Conservation (phyloP, 2,797 vertebrate species). For the Siniperca undulata region DNA sequence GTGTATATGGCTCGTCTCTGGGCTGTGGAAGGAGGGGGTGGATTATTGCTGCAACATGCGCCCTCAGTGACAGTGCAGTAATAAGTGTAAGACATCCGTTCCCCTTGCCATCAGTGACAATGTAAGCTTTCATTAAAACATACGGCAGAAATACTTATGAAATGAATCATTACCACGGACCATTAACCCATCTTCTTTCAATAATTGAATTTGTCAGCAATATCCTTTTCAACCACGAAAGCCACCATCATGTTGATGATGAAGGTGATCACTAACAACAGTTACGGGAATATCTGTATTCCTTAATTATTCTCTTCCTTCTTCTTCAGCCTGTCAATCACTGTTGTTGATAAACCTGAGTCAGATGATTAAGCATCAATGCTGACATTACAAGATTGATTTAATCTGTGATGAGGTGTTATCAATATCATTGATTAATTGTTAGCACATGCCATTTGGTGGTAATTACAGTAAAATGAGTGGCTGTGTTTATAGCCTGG, state of each 20-base stretch:
- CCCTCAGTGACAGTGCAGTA: constrained; percentile 66
- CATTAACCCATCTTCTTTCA: constrained; percentile 95
- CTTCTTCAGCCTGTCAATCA: constrained; percentile 69
- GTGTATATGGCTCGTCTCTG: constrained; percentile 28
- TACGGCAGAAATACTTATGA: constrained; percentile 92
- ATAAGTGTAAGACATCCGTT: constrained; percentile 62
- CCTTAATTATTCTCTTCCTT: constrained; percentile 43
- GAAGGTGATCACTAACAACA: constrained; percentile 81
- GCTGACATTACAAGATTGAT: constrained; percentile 58
- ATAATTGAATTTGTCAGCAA: constrained; percentile 99
- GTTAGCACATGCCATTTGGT: constrained; percentile 28
- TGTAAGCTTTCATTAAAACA: constrained; percentile 91
- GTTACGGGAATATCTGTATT: constrained; percentile 35
- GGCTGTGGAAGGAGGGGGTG: constrained; percentile 26
- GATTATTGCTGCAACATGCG: constrained; percentile 56
- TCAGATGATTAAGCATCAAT: constrained; percentile 51
- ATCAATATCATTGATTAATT: constrained; percentile 74
- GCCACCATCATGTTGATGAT: constrained; percentile 90
- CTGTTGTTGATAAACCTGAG: constrained; percentile 62
- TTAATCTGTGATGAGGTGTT: constrained; percentile 56
- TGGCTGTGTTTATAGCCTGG: constrained; percentile 8
- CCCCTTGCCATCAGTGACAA: constrained; percentile 87
- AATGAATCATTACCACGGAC: constrained; percentile 96
- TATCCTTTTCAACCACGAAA: constrained; percentile 93
- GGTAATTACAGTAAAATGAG: constrained; percentile 43